Evolutionary conservation across 2,113 vertebrate species (phyloP).

Genomic region (Paramisgurnus dabryanus): DNA sequence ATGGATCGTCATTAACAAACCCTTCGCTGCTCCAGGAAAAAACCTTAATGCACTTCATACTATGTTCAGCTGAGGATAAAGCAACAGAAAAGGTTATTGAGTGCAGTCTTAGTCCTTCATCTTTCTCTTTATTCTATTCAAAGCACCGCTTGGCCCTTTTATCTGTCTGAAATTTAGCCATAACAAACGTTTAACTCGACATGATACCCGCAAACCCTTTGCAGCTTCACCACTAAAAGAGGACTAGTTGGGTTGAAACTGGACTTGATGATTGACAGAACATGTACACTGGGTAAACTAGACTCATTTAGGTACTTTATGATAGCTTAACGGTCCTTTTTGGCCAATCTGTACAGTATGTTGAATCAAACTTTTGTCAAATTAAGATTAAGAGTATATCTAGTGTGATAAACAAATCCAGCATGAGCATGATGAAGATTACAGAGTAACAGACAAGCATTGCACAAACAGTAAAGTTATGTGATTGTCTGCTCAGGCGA

Average conservation of each 20-base stretch:
- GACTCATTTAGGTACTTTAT: too few relatives aligned
- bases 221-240: too few relatives aligned
- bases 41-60: conserved; percentile 18
- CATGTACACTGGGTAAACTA: too few relatives aligned
- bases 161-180: conserved; percentile 17
- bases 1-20: conserved; percentile 46
- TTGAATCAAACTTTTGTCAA: neutral
- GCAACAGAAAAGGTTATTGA: neutral
- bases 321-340: too few relatives aligned
- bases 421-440: too few relatives aligned
- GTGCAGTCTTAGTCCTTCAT: neutral
- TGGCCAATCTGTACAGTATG: too few relatives aligned
- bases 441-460: neutral
- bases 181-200: neutral
- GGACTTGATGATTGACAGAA: too few relatives aligned
- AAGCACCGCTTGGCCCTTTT: neutral
- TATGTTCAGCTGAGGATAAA: neutral
- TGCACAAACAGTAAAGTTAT: neutral
- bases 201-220: neutral
- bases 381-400: too few relatives aligned
- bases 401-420: too few relatives aligned
- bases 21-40: conserved; percentile 44
- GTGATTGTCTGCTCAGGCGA: neutral
- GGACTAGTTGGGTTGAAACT: too few relatives aligned
- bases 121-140: conserved; percentile 1